A percentile compares a stretch with the other conserved stretches of the same genome.
phyloP scores from a whole-genome alignment of 1,140 invertebrate species.

The Marisa cornuarietis region DNA sequence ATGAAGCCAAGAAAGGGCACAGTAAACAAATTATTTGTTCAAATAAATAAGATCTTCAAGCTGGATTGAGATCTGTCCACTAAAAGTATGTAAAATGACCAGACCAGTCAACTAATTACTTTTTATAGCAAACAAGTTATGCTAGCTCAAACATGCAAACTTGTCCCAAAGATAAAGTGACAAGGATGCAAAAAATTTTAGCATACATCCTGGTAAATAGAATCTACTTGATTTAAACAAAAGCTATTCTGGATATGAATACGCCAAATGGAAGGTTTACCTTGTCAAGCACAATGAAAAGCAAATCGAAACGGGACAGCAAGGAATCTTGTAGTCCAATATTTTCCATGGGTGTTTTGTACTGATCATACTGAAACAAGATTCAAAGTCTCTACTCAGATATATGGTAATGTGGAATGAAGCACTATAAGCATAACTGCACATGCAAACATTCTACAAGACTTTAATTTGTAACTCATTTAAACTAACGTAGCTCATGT shows the following conservation, averaged over 20 bases:
- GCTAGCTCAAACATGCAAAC: neutral
- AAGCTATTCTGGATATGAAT: too few relatives aligned
- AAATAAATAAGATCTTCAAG: neutral
- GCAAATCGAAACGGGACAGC: slow-evolving; percentile 96
- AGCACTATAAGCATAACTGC: neutral
- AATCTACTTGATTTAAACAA: neutral
- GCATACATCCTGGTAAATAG: neutral
- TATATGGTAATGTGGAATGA: neutral
- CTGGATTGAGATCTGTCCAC: neutral
- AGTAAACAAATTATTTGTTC: neutral
- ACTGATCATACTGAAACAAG: slow-evolving; percentile 89
- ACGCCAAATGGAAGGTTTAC: slow-evolving; percentile 55
- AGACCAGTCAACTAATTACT: neutral
- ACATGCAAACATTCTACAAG: too few relatives aligned
- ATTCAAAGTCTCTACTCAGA: neutral
- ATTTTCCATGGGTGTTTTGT: slow-evolving; percentile 99
- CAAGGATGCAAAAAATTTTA: neutral
- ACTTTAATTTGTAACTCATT: too few relatives aligned
- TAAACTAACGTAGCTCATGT: too few relatives aligned
- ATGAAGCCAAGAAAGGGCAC: slow-evolving; percentile 14
- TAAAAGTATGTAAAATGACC: neutral
- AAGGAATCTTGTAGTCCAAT: slow-evolving; percentile 97
- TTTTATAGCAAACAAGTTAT: neutral
- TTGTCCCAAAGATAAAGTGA: too few relatives aligned
- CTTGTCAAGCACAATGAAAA: slow-evolving; percentile 96